Evolutionary conservation across 1,140 invertebrate genomes (phyloP), one percentile per base, ranked within the genome.

Genomic region (Lepidostoma basale): DNA sequence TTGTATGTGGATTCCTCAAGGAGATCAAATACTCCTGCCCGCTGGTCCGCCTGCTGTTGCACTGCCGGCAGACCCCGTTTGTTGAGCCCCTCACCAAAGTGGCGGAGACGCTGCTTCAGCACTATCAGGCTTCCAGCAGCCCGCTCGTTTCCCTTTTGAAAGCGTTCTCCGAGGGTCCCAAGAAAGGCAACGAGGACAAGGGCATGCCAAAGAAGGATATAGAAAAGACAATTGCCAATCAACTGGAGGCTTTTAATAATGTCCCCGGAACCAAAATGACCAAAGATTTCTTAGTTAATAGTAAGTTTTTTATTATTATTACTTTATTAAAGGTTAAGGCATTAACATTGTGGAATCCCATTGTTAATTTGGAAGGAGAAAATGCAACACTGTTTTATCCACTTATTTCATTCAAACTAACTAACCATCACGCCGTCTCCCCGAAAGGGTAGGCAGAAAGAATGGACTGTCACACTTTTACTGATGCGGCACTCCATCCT

Each of bases 221-320:
- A 3, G 64, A 63, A 5, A 69, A 69, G 14, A 45, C 54, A 1
- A 56, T 69, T 0, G 30, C 58, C 0, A 39, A 67, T 14, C 68
- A 62, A 30, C 26, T 73, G n/a, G 28, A 67, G 14, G 49, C 58
- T 9, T 59, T 69, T 49, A 63, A 67, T 22, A 40, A 22, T 58
- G 26, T 33, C 26, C 22, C 20, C 3, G 59, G 64, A 10, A 36
- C 28, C 8, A 62, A 54, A 10, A 58, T 54, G 39, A 67, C 30
- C n/a, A 73, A 67, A 40, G 71, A 69, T 12, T 73, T 63, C 47
- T 52, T 73, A 28, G 71, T 73, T n/a, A 67, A 65, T 63, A 63
- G 71, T 69, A 47, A 62, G 67, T 36, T 16, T 39, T 10, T 40
- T n/a, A n/a, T 49, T n/a, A 8, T 36, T 22, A 16, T 49, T 3